phyloP scores from a whole-genome alignment of 2,888 invertebrate species.

The Caenorhabditis zanzibari region DNA sequence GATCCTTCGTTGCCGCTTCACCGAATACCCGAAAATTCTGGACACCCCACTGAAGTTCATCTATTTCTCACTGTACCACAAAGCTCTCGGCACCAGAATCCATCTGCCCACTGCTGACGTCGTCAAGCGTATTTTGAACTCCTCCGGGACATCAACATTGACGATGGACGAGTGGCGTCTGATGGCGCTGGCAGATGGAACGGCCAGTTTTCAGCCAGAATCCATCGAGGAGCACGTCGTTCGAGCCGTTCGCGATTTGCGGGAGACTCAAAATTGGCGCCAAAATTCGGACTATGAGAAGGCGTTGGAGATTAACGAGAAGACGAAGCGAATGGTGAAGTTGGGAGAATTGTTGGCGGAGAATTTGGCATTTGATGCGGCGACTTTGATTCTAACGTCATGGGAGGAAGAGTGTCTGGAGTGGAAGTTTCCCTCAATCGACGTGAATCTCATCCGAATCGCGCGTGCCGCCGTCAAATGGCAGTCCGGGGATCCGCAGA shows the following conservation, averaged over 20 bases:
- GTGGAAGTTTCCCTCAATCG: conserved; percentile 6
- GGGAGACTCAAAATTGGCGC: conserved; percentile 3
- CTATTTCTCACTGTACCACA: conserved; percentile 48
- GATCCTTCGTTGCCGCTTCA: conserved; percentile 39
- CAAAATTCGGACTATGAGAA: neutral
- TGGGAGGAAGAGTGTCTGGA: conserved; percentile 49
- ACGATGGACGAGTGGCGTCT: conserved; percentile 33
- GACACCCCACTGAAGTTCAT: conserved; percentile 32
- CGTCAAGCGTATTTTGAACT: neutral
- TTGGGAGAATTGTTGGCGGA: conserved; percentile 12
- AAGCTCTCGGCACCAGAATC: conserved; percentile 1
- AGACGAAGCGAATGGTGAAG: conserved; percentile 27
- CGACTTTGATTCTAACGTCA: conserved; percentile 13
- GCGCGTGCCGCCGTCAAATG: conserved; percentile 27
- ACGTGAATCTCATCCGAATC: conserved; percentile 43
- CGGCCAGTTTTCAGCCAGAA: conserved; percentile 18
- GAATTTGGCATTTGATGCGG: conserved; percentile 39
- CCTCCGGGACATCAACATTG: neutral
- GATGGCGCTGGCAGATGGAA: conserved; percentile 4
- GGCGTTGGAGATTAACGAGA: conserved; percentile 15
- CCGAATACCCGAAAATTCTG: conserved; percentile 52
- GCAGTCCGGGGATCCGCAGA: conserved; percentile 33
- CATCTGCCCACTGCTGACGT: neutral
- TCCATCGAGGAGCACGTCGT: conserved; percentile 46
- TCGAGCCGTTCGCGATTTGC: conserved; percentile 12